Base-by-base conservation (phyloP, 2,888 invertebrate species). In the Andricus quercusramuli region DNA sequence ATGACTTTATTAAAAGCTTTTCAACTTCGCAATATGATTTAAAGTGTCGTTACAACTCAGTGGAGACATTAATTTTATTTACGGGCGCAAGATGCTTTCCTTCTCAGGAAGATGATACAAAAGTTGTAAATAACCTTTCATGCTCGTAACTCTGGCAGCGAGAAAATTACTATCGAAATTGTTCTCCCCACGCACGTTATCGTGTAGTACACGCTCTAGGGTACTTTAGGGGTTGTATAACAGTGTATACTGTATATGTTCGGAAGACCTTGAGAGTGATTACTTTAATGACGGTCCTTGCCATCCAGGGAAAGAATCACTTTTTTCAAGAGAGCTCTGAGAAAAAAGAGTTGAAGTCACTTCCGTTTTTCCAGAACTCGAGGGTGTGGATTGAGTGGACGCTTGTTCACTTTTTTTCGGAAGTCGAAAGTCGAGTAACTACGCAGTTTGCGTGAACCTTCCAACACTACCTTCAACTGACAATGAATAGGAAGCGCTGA, bases 141-240 rank as follows among this genome's bases (percentile, higher is more conserved):
- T 25, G 13, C 51, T 51, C 25, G 70, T 51, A 32, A 47, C 51
- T 51, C 51, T 70, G 70, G 29, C 70, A 70, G 70, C 51, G 20
- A 25, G 70, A 70, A 70, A 70, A 70, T 70, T 70, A 70, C 47
- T 70, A 70, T 70, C 51, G 70, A 70, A 70, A 70, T 70, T 70
- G 51, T 70, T 70, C 51, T 70, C 70, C 70, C 70, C 68, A 20
- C 70, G 51, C 47, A 70, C 29, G 29, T 70, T 70, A 70, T 51
- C 70, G 20, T 70, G 25, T 51, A 70, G 13, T 70, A 70, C 44
- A 70, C 66, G 32, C 70, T 70, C 51, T 20, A 51, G 70, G 22
- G 51, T 70, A 70, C 70, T 70, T 51, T 20, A 20, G 22, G 47
- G 29, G 51, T 11, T 59, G 11, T 11, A 22, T n/a, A 56, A n/a